Evolutionary conservation across 92 coral and sea anemone species (phyloP), one percentile per base, ranked within the genome.

Genomic region (Heliopora coerulea): DNA sequence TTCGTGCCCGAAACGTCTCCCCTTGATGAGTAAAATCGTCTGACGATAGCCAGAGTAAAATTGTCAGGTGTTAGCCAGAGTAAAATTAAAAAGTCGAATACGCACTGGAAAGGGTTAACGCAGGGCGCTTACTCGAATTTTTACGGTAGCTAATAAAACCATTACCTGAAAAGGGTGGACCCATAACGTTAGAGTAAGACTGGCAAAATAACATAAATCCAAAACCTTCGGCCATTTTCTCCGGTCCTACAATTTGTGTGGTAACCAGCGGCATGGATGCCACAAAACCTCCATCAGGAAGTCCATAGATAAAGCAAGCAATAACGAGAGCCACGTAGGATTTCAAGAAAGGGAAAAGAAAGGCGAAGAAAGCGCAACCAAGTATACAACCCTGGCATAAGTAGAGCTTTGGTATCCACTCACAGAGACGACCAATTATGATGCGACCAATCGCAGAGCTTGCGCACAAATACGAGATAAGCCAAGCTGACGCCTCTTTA

Each of bases 91-190:
- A n/a, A n/a, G n/a, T n/a, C n/a, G n/a, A n/a, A n/a, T n/a, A n/a
- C n/a, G n/a, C n/a, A n/a, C n/a, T n/a, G n/a, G n/a, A n/a, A n/a
- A n/a, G n/a, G n/a, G n/a, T n/a, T n/a, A n/a, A n/a, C n/a, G n/a
- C n/a, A n/a, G n/a, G n/a, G n/a, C n/a, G n/a, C n/a, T n/a, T n/a
- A n/a, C n/a, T n/a, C n/a, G n/a, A n/a, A n/a, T n/a, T n/a, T n/a
- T n/a, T n/a, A n/a, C n/a, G n/a, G n/a, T n/a, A n/a, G n/a, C n/a
- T n/a, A n/a, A n/a, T n/a, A n/a, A n/a, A 23, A 3, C 39, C 49
- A 26, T 83, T 79, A 93, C 98, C 98, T 78, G 99, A 96, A 17
- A 91, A 67, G 0, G 99, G 99, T 27, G 99, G 99, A 3, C 99
- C 99, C 23, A 95, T 72, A 21, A 95, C 86, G 78, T 95, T 90